phyloP scores from a whole-genome alignment of 2,113 vertebrate species.

The Gymnarchus niloticus region DNA sequence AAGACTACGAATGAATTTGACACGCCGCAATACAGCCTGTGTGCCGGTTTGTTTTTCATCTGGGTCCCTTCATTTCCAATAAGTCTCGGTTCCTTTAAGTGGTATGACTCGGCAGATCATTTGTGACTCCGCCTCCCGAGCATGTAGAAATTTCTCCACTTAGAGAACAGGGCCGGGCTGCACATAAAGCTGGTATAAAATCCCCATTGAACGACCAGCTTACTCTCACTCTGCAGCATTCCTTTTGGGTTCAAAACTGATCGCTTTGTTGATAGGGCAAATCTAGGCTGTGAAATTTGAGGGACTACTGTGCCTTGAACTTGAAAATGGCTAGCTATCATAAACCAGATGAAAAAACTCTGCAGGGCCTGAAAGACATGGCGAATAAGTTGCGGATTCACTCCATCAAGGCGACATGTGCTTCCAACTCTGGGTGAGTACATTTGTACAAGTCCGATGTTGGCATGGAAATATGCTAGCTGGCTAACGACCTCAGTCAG shows the following conservation, averaged over 20 bases:
- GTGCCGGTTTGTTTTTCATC: too few species aligned
- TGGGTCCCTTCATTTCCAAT: too few species aligned
- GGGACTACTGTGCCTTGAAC: background rate
- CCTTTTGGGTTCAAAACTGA: background rate
- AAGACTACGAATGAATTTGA: too few species aligned
- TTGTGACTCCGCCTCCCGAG: background rate
- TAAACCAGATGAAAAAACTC: conserved; percentile 64
- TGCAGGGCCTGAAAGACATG: conserved; percentile 69
- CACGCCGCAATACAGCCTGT: too few species aligned
- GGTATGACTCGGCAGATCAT: conserved; percentile 7
- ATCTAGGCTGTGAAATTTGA: background rate
- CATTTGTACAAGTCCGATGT: background rate
- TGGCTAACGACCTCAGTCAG: background rate
- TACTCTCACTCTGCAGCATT: background rate
- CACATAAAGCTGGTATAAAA: background rate
- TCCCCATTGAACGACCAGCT: background rate
- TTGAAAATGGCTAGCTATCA: conserved; percentile 53
- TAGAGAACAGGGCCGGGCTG: background rate
- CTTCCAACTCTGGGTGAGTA: conserved; percentile 70
- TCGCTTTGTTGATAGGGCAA: background rate
- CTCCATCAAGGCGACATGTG: conserved; percentile 67
- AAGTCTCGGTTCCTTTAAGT: conserved; percentile 11
- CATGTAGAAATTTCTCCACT: background rate
- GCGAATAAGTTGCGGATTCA: conserved; percentile 72
- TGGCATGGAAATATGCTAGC: background rate